Percentiles rank a stretch among this genome's conserved stretches.
These are phyloP conservation scores for Leptopilina syphax DNA, from an alignment of 2,888 invertebrate species.

Conservation along the genomic window DNA sequence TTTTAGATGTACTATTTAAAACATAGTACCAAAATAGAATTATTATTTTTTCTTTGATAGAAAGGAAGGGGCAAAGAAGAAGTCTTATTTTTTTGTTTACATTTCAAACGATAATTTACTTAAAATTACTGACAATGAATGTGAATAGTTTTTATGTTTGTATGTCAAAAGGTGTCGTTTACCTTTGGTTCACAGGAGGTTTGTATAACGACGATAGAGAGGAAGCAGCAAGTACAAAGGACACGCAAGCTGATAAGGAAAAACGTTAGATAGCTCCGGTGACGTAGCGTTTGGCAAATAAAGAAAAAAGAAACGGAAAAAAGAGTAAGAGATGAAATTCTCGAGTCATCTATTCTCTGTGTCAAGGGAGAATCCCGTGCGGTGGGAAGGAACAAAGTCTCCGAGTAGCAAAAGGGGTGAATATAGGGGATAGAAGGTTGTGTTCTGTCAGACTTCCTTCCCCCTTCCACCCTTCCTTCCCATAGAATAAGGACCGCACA, in stretches of 20 bases:
- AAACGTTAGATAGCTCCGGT: conserved; percentile 41
- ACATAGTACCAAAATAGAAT: not conserved
- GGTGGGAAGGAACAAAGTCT: conserved; percentile 57
- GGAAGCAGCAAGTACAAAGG: conserved; percentile 21
- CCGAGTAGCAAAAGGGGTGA: conserved; percentile 44
- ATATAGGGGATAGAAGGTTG: conserved; percentile 44
- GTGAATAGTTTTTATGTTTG: conserved; percentile 7
- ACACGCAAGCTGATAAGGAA: conserved; percentile 57
- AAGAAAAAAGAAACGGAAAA: conserved; percentile 1
- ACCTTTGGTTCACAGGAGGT: conserved; percentile 6
- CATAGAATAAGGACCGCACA: too few species aligned
- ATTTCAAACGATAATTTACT: conserved; percentile 57
- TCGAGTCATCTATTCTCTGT: conserved; percentile 69
- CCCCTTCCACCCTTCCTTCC: too few species aligned
- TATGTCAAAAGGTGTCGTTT: conserved; percentile 39
- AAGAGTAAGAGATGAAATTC: conserved; percentile 66
- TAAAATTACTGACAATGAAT: conserved; percentile 46
- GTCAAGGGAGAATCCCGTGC: conserved; percentile 67
- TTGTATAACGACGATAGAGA: not conserved
- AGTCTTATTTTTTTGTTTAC: not conserved
- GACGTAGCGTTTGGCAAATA: conserved; percentile 42
- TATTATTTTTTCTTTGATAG: not conserved
- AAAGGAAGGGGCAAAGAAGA: too few species aligned
- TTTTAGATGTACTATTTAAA: not conserved
- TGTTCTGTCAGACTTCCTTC: conserved; percentile 34